Evolutionary conservation across 2,797 vertebrate species (phyloP).

Genomic region (Gallinago nigripennis): DNA sequence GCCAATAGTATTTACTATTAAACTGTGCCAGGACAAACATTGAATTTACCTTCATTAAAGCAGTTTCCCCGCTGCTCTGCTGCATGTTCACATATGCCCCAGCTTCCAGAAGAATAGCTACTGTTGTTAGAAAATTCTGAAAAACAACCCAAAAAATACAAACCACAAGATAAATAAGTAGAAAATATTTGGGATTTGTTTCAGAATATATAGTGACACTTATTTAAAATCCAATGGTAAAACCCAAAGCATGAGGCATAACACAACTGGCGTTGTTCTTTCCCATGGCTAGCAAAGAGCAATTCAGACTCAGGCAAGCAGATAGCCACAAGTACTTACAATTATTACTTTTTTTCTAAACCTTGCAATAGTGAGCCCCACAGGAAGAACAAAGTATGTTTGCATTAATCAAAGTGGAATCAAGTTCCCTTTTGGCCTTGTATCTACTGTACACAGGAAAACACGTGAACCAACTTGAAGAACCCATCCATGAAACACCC

Average conservation of each 20-base stretch:
- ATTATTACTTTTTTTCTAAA: background rate
- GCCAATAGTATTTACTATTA: background rate
- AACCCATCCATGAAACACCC: background rate
- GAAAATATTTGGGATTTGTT: background rate
- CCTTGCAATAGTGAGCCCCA: background rate
- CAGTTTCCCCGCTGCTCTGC: slow-evolving; percentile 91
- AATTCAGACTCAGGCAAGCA: background rate
- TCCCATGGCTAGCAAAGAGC: background rate
- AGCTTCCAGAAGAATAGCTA: slow-evolving; percentile 94
- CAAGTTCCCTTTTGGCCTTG: background rate
- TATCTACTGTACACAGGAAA: background rate
- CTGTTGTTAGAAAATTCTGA: slow-evolving; percentile 94
- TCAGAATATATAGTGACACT: background rate
- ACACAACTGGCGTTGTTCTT: background rate
- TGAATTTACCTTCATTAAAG: slow-evolving; percentile 91
- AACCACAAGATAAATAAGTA: background rate
- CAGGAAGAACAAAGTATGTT: background rate
- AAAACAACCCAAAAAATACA: background rate
- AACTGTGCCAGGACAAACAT: background rate
- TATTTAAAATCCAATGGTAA: background rate
- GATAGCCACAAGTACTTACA: background rate
- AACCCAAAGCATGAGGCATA: background rate
- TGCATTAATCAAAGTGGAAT: background rate
- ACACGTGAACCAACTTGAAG: background rate
- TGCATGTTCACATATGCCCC: slow-evolving; percentile 92